phyloP scores from a whole-genome alignment of 2,113 vertebrate genomes.

The Ictalurus punctatus region DNA sequence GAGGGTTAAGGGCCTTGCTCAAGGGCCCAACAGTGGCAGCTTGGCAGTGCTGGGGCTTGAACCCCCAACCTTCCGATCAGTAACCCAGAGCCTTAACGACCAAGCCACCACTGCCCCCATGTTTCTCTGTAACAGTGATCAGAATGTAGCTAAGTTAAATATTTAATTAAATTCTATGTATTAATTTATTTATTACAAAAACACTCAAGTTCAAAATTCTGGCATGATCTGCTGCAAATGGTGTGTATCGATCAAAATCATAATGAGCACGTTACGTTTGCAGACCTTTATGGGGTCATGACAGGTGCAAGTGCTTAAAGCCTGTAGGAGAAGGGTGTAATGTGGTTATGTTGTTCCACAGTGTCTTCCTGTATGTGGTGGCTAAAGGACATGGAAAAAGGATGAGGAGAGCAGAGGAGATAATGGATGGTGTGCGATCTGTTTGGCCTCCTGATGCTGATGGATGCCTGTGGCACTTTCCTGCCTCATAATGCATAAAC shows the following conservation, averaged over 20 bases:
- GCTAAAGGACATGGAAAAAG: slow-evolving; percentile 1
- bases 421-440: slow-evolving; percentile 29
- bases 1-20: too few relatives aligned
- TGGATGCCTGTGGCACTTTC: slow-evolving; percentile 32
- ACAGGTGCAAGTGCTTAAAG: background rate
- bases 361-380: background rate
- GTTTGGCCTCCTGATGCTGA: slow-evolving; percentile 30
- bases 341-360: background rate
- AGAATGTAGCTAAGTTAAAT: background rate
- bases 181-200: too few relatives aligned
- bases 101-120: too few relatives aligned
- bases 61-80: too few relatives aligned
- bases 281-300: background rate
- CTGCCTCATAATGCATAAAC: slow-evolving; percentile 32
- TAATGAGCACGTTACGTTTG: background rate
- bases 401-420: slow-evolving; percentile 28
- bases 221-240: background rate
- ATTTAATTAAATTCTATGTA: background rate
- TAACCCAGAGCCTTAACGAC: too few relatives aligned
- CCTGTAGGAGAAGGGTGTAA: background rate
- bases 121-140: background rate
- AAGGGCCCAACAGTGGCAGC: too few relatives aligned
- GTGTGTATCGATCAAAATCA: background rate
- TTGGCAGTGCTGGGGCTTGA: too few relatives aligned
- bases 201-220: background rate